Percentiles rank a stretch among this genome's conserved stretches.
Evolutionary conservation across 2,797 vertebrate genomes (phyloP).

Genomic region (Eremophila alpestris): DNA sequence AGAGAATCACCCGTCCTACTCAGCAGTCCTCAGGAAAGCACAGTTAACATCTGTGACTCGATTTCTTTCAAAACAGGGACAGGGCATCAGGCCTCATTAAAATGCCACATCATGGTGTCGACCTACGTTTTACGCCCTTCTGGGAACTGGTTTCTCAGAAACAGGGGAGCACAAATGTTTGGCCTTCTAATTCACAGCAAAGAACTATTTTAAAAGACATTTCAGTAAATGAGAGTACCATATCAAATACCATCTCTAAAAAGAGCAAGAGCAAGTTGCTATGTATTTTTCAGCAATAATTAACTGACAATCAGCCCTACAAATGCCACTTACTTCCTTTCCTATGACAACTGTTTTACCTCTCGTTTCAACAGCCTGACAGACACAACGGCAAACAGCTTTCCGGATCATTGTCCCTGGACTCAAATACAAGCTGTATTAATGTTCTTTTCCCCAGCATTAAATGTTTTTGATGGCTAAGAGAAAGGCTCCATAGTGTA

Average conservation of each 20-base stretch:
- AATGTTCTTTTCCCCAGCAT: constrained; percentile 28
- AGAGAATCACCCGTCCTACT: neutral
- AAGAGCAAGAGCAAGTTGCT: constrained; percentile 42
- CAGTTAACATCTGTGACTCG: neutral
- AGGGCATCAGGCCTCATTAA: constrained; percentile 8
- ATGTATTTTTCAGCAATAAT: constrained; percentile 66
- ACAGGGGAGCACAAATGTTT: neutral
- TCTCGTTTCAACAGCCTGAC: neutral
- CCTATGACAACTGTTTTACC: neutral
- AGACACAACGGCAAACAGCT: neutral
- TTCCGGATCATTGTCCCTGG: constrained; percentile 29
- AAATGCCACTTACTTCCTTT: neutral
- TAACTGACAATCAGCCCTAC: constrained; percentile 18
- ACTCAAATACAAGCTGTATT: constrained; percentile 27
- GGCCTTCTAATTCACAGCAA: neutral
- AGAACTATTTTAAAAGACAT: constrained; percentile 26
- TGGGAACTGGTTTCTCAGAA: constrained; percentile 28
- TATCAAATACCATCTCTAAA: constrained; percentile 21
- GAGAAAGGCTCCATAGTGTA: constrained; percentile 45
- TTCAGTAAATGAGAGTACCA: constrained; percentile 3
- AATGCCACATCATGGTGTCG: neutral
- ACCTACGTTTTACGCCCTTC: neutral
- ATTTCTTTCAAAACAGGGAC: neutral
- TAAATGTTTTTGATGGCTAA: constrained; percentile 63
- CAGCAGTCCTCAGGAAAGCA: neutral